Evolutionary conservation across 2,888 invertebrate species (phyloP).

Genomic region (Malachius bipustulatus): DNA sequence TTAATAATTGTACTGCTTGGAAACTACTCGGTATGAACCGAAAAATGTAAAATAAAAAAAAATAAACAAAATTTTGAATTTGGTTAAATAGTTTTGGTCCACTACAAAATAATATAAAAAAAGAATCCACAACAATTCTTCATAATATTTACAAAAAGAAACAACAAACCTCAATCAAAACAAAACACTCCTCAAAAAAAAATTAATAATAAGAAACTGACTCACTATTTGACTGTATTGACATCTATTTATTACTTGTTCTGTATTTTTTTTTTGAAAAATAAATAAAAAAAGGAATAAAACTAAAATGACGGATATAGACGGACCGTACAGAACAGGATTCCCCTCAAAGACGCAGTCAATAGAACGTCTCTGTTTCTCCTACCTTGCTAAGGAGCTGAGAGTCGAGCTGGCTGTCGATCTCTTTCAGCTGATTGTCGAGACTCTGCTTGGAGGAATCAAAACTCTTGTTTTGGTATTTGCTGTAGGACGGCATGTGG

Average conservation of each 20-base stretch:
- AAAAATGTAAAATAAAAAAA: background rate
- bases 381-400: conserved; percentile 52
- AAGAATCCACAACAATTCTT: background rate
- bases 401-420: conserved; percentile 64
- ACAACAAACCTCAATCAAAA: conserved; percentile 19
- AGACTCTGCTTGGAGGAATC: conserved; percentile 64
- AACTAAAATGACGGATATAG: background rate
- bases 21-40: too few species aligned
- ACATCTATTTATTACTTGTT: conserved; percentile 19
- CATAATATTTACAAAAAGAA: conserved; percentile 5
- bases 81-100: conserved; percentile 11
- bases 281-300: background rate
- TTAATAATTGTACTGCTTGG: too few species aligned
- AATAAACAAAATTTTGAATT: conserved; percentile 6
- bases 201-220: conserved; percentile 21
- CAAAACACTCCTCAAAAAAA: conserved; percentile 19
- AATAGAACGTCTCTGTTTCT: conserved; percentile 38
- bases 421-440: conserved; percentile 70
- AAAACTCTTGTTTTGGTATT: conserved; percentile 48
- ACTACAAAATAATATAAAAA: conserved; percentile 2
- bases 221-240: conserved; percentile 30
- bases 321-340: background rate
- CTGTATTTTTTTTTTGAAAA: conserved; percentile 18
- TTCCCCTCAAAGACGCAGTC: conserved; percentile 23
- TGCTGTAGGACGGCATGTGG: conserved; percentile 36